A percentile compares a stretch with the other conserved stretches of the same genome.
phyloP scores from a whole-genome alignment of 92 coral and sea anemone genomes.

The Phenganax stokvisi region DNA sequence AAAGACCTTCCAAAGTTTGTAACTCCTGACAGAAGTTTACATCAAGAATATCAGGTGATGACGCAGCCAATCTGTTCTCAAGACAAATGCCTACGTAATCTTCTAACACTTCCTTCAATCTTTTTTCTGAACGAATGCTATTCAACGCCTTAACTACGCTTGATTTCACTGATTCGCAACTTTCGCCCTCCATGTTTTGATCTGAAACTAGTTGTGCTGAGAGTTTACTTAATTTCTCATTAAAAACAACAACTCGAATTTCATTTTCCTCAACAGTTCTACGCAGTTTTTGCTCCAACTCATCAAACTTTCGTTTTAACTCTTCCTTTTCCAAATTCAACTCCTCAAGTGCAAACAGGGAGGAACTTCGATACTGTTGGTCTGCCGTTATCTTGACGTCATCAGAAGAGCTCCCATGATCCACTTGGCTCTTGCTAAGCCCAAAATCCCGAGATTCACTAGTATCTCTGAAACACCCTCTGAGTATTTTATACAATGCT shows the following conservation, averaged over 20 bases:
- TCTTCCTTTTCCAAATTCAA: constrained; percentile 32
- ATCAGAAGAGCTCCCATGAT: constrained; percentile 2
- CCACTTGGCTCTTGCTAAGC: background rate
- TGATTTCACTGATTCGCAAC: background rate
- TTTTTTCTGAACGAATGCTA: background rate
- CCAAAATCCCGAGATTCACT: background rate
- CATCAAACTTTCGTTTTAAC: background rate
- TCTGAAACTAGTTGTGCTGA: background rate
- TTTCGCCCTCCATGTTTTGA: background rate
- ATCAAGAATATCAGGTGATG: constrained; percentile 20
- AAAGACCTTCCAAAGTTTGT: constrained; percentile 21
- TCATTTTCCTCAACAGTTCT: constrained; percentile 34
- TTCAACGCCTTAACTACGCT: constrained; percentile 1
- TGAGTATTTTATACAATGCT: background rate
- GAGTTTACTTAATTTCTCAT: constrained; percentile 6
- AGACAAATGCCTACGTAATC: constrained; percentile 20
- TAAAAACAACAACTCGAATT: constrained; percentile 14
- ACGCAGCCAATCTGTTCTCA: background rate
- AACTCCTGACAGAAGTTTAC: constrained; percentile 22
- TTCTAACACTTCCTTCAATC: constrained; percentile 4
- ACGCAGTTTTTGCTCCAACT: constrained; percentile 24
- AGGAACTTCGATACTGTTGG: constrained; percentile 5
- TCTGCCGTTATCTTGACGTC: background rate
- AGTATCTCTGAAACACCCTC: background rate
- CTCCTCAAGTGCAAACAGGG: constrained; percentile 24